Conservation (phyloP, 2,888 invertebrate genomes). For the Beris morrisii region DNA sequence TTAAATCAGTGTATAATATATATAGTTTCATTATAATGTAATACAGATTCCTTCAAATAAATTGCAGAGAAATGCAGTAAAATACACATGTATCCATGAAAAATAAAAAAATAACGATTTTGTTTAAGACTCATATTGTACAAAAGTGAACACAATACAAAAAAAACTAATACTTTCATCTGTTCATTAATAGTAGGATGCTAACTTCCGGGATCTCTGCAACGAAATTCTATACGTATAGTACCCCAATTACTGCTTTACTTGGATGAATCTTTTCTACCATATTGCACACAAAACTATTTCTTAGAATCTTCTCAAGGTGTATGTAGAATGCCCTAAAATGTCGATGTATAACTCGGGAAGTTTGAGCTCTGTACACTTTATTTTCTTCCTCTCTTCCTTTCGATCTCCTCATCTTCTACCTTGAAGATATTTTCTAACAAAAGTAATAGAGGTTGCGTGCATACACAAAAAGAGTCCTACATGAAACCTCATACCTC, state of each 20-base stretch:
- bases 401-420: not conserved
- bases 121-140: no score
- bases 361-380: no score
- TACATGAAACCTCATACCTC: constrained; percentile 1
- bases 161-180: constrained; percentile 1
- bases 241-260: constrained; percentile 13
- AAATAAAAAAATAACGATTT: no score
- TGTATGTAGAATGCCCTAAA: constrained; percentile 14
- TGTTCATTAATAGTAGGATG: constrained; percentile 12
- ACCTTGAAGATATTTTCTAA: constrained; percentile 4
- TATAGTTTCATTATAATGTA: no score
- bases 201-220: constrained; percentile 31
- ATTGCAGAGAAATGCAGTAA: no score
- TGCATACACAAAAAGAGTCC: not conserved
- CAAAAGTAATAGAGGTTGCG: constrained; percentile 2
- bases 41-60: no score
- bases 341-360: not conserved
- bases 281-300: constrained; percentile 9
- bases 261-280: not conserved
- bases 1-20: no score
- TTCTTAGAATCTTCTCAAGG: constrained; percentile 14
- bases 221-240: constrained; percentile 12
- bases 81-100: no score
- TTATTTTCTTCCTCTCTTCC: no score
- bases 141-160: no score